Evolutionary conservation across 1,140 invertebrate genomes (phyloP).

Genomic region (Neocloeon triangulifer): DNA sequence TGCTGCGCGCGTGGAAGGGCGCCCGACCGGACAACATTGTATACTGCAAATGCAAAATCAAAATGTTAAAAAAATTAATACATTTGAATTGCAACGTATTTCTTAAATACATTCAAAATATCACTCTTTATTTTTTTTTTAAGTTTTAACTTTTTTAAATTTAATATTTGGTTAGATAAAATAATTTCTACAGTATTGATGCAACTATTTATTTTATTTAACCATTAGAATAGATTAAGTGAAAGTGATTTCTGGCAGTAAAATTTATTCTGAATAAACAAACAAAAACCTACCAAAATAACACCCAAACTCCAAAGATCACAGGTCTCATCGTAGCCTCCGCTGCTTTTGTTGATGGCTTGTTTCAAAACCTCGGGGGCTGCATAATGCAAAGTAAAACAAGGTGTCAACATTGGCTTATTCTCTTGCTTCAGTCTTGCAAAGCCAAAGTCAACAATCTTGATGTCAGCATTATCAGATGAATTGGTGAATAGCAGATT

Average conservation of each 20-base stretch:
- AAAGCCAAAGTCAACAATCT: slow-evolving; percentile 82
- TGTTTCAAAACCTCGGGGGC: slow-evolving; percentile 66
- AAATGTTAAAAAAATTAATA: too few species aligned
- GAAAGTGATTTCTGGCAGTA: too few species aligned
- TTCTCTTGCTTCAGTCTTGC: slow-evolving; percentile 41
- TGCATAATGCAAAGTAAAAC: slow-evolving; percentile 75
- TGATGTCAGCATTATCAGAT: slow-evolving; percentile 39
- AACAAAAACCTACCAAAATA: slow-evolving; percentile 38
- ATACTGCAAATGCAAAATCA: slow-evolving; percentile 31
- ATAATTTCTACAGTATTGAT: too few species aligned
- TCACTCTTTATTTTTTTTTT: neutral
- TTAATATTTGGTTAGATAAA: too few species aligned
- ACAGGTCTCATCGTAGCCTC: slow-evolving; percentile 66
- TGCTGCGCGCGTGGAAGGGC: slow-evolving; percentile 46
- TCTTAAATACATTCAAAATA: neutral
- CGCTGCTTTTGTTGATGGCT: slow-evolving; percentile 20
- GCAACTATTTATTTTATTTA: too few species aligned
- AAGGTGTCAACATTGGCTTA: slow-evolving; percentile 47
- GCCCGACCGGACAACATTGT: slow-evolving; percentile 69
- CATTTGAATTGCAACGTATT: slow-evolving; percentile 1
- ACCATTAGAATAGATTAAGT: too few species aligned
- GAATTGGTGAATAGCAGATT: slow-evolving; percentile 50
- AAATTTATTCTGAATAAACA: too few species aligned
- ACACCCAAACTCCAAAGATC: slow-evolving; percentile 85
- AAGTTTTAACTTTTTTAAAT: neutral